These are phyloP conservation scores for Solea senegalensis DNA, from an alignment of 2,113 vertebrate genomes.

Conservation along the genomic window DNA sequence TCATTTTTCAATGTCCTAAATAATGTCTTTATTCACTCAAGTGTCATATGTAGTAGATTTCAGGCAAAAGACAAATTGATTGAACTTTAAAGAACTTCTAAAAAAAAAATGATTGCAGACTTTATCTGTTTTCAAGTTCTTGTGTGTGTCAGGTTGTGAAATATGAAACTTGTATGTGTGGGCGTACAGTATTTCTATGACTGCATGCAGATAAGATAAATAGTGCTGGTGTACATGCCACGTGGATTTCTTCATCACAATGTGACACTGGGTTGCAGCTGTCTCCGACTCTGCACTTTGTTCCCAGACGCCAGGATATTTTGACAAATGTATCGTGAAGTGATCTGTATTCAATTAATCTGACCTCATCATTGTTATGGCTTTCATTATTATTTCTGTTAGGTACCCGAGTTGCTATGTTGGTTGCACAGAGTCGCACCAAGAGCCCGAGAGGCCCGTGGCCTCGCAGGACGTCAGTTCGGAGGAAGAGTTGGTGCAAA, in stretches of 20 bases:
- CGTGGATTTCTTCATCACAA: conserved; percentile 31
- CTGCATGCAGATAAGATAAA: conserved; percentile 52
- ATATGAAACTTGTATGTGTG: not conserved
- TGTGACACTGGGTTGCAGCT: conserved; percentile 3
- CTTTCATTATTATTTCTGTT: not conserved
- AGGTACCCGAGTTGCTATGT: conserved; percentile 85
- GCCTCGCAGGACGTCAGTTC: conserved; percentile 77
- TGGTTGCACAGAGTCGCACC: conserved; percentile 83
- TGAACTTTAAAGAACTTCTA: too few species aligned
- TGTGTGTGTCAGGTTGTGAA: not conserved
- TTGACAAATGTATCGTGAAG: not conserved
- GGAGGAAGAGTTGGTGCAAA: conserved; percentile 77
- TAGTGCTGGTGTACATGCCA: not conserved
- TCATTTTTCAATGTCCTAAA: too few species aligned
- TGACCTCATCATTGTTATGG: not conserved
- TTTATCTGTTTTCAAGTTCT: too few species aligned
- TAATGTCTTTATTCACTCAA: not conserved
- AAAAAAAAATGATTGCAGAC: too few species aligned
- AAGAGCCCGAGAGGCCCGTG: conserved; percentile 68
- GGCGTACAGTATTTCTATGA: not conserved
- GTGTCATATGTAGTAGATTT: not conserved
- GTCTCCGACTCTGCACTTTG: not conserved
- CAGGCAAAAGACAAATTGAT: not conserved
- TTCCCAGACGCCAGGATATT: not conserved
- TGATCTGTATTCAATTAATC: conserved; percentile 1